Base-by-base conservation (phyloP, 2,888 invertebrate genomes). In the Dinocampus coccinellae region DNA sequence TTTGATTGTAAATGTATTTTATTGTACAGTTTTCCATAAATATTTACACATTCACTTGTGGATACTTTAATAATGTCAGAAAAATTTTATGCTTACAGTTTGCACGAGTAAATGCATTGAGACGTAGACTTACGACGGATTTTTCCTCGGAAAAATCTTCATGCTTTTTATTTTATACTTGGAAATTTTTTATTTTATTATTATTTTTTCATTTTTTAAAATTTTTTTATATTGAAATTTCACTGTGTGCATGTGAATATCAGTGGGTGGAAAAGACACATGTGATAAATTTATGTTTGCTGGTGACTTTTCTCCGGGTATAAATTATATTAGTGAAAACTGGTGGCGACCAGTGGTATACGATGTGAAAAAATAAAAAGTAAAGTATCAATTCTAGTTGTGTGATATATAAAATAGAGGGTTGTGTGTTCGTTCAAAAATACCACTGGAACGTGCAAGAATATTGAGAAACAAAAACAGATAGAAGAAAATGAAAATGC, bases 261-360 rank as follows among this genome's bases (percentile, higher is more conserved):
- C 71, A 67, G 68, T 73, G 58, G 69, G 73, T 34, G 53, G 64
- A 75, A 70, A 70, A 68, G 77, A 75, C 74, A 76, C 69, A 74
- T 64, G 69, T 78, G 82, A 81, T 78, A 82, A 82, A 83, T 83
- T 83, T 81, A 83, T 83, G 81, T 80, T 78, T 75, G 72, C 79
- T 79, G 77, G 75, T 75, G 80, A 81, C 80, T 80, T 80, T 76
- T 80, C 73, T 77, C 76, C 75, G 77, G 78, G 78, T 80, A 82
- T 77, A 76, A 79, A 73, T 78, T 69, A 64, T 66, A 57, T 66
- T 67, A 73, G 72, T 74, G 75, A 62, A 67, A 76, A 75, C 70
- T 75, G 66, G 70, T 69, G 67, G 60, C 71, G 72, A 72, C 69
- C 73, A 70, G 67, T 47, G 69, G 2, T 47, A 16, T 6, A 16